Conservation (phyloP, 2,113 vertebrate genomes). For the Oreochromis niloticus region DNA sequence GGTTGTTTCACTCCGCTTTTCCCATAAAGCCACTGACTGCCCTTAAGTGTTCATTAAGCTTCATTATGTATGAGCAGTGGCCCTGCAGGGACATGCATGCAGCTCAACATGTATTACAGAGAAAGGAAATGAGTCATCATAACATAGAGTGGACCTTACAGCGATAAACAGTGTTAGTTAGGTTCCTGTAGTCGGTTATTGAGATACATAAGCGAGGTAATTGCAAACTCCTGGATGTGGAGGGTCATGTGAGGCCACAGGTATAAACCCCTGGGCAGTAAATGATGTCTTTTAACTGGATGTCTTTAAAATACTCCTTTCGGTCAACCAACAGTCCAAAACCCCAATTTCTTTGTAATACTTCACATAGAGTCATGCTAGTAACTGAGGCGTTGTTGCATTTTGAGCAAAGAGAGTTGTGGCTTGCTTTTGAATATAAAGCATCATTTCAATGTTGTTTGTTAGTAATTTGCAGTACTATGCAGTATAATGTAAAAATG, state of each 20-base stretch:
- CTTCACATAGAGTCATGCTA: background rate
- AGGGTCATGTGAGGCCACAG: background rate
- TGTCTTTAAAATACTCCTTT: background rate
- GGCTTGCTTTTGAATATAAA: background rate
- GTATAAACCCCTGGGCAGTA: background rate
- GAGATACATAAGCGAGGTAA: background rate
- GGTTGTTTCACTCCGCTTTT: background rate
- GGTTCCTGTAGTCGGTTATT: background rate
- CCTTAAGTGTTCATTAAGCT: background rate
- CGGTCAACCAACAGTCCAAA: background rate
- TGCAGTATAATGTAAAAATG: background rate
- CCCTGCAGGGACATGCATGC: background rate
- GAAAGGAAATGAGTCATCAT: background rate
- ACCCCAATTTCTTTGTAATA: background rate
- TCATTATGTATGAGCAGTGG: background rate
- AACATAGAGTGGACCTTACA: background rate
- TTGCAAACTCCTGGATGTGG: background rate
- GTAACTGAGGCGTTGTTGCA: background rate
- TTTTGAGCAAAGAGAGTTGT: background rate
- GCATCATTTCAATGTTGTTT: background rate
- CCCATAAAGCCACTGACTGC: background rate
- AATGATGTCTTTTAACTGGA: background rate
- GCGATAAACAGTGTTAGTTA: background rate
- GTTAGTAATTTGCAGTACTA: background rate
- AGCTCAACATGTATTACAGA: background rate